phyloP scores from a whole-genome alignment of 2,888 invertebrate species.

The Quadroppia sp. region DNA sequence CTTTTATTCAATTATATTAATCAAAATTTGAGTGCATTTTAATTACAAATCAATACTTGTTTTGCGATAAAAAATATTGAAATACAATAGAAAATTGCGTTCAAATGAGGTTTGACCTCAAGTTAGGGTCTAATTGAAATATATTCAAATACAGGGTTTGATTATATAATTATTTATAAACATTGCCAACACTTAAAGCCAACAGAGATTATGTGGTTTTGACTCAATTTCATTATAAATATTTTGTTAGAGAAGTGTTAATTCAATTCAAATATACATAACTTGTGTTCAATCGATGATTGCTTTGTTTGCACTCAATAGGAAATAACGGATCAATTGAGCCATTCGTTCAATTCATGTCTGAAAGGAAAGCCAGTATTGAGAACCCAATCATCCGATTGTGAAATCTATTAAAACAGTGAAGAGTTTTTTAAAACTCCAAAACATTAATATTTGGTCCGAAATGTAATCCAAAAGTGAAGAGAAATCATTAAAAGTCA shows the following conservation, averaged over 20 bases:
- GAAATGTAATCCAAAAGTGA: not conserved
- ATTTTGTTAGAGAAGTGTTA: not conserved
- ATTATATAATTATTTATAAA: not conserved
- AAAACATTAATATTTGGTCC: not conserved
- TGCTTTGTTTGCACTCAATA: not conserved
- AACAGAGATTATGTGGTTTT: not conserved
- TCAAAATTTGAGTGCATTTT: not conserved
- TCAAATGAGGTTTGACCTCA: not conserved
- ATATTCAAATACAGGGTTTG: not conserved
- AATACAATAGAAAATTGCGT: slow-evolving; percentile 12
- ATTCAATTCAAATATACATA: not conserved
- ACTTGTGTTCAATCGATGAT: not conserved
- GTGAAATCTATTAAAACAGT: not conserved
- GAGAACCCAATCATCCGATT: not conserved
- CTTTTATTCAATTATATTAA: not conserved
- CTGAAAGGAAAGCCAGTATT: not conserved
- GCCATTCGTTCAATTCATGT: not conserved
- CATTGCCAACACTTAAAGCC: not conserved
- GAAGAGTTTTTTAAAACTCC: not conserved
- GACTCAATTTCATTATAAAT: not conserved
- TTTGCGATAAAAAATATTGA: slow-evolving; percentile 13
- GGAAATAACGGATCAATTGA: not conserved
- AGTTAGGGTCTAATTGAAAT: not conserved
- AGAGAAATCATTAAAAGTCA: slow-evolving; percentile 16
- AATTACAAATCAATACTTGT: not conserved